These are phyloP conservation scores for Cyclophora albipunctata DNA, from an alignment of 2,888 invertebrate genomes.

Conservation along the genomic window DNA sequence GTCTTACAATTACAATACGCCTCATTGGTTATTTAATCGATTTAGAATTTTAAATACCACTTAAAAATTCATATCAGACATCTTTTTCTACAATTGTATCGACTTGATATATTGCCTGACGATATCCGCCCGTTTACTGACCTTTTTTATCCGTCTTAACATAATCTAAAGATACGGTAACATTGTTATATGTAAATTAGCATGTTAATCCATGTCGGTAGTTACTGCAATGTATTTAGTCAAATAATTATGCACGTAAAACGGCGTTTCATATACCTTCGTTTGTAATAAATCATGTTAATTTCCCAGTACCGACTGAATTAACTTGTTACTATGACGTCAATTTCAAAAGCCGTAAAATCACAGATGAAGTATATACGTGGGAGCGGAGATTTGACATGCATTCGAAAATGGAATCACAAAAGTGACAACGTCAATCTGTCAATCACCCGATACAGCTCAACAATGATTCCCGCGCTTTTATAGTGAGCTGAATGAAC, in stretches of 20 bases:
- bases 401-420: constrained; percentile 17
- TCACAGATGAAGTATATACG: constrained; percentile 9
- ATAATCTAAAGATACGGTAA: constrained; percentile 1
- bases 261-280: too few species aligned
- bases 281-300: too few species aligned
- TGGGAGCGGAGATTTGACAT: constrained; percentile 23
- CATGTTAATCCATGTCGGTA: background rate
- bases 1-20: constrained; percentile 21
- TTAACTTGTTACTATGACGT: constrained; percentile 6
- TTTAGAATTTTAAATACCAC: constrained; percentile 21
- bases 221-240: background rate
- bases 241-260: background rate
- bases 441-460: constrained; percentile 16
- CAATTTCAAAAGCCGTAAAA: constrained; percentile 5
- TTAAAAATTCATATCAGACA: constrained; percentile 21
- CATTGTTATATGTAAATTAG: constrained; percentile 12
- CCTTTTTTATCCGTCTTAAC: constrained; percentile 6
- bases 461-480: constrained; percentile 32
- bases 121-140: constrained; percentile 12
- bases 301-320: background rate
- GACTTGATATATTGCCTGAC: constrained; percentile 17
- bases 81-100: constrained; percentile 19
- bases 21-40: constrained; percentile 28
- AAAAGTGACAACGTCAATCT: constrained; percentile 18
- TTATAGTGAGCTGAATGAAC: constrained; percentile 6